Evolutionary conservation across 2,113 vertebrate species (phyloP).

Genomic region (Raja brachyura): DNA sequence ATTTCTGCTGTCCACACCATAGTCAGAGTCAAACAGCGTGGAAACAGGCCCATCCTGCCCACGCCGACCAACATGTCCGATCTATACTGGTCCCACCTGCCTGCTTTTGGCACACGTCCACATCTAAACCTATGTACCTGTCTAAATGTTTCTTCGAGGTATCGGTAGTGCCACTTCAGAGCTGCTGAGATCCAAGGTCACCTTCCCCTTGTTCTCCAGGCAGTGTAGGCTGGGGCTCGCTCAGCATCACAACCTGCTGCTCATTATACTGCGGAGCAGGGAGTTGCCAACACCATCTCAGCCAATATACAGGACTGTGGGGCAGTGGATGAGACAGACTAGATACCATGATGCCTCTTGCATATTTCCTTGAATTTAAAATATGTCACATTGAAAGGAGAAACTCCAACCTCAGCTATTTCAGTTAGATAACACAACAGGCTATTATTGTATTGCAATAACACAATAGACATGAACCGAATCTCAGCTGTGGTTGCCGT

Average conservation of each 20-base stretch:
- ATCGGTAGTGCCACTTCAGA: background rate
- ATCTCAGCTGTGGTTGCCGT: too few species aligned
- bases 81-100: too few species aligned
- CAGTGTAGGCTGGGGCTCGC: background rate
- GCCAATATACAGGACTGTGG: background rate
- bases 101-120: too few species aligned
- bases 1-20: background rate
- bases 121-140: too few species aligned
- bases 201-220: background rate
- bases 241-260: background rate
- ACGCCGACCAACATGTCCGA: too few species aligned
- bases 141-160: too few species aligned
- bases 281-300: background rate
- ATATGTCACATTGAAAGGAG: background rate
- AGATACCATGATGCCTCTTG: background rate
- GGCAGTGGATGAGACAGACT: background rate
- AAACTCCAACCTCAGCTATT: background rate
- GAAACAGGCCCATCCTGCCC: too few species aligned
- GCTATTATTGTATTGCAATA: too few species aligned
- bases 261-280: background rate
- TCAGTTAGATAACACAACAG: background rate
- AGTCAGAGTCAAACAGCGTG: too few species aligned
- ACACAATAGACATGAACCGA: background rate
- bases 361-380: background rate
- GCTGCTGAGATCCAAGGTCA: background rate